Evolutionary conservation across 2,797 vertebrate genomes (phyloP), one percentile per base, ranked within the genome.

Genomic region (Acropternis orthonyx): DNA sequence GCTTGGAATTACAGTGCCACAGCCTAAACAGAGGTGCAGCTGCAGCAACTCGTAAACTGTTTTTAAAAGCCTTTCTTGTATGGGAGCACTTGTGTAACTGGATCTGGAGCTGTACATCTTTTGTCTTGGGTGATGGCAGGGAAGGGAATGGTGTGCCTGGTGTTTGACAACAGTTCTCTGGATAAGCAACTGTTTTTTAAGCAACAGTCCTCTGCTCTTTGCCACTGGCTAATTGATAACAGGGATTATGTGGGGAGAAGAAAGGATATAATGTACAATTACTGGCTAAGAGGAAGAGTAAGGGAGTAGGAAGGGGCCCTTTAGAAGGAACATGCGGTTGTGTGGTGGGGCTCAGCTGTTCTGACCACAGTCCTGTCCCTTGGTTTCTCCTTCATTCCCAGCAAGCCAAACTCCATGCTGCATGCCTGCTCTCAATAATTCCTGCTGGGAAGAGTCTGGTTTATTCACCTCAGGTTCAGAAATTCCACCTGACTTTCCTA

Each of bases 211-310:
- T 65, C 88, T 81, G 82, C 19, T 48, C 71, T 75, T 92, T 90
- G 77, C 91, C 81, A 68, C 83, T 12, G 69, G 44, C 79, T 94
- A 93, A 93, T 71, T 82, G 89, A 92, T 91, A 91, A 85, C 73
- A 67, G 80, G 74, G 81, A 79, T 89, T 79, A 79, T 34, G 69
- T 20, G 27, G n/a, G 66, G 39, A 85, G 81, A 58, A 88, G 65
- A 93, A 55, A 66, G 85, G 43, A 61, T n/a, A 30, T 66, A 87
- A 75, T 72, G 68, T 69, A 54, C 77, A 95, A 66, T 85, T 83
- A 62, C 32, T 22, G 10, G 30, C 27, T 68, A 69, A 77, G 43
- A 89, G 69, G 65, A 93, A 89, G 81, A 83, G 62, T 67, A 80
- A 34, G 54, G 72, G 87, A 85, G 63, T n/a, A 82, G 46, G 39